A percentile compares a stretch with the other conserved stretches of the same genome.
These are phyloP conservation scores for Origma solitaria DNA, from an alignment of 2,113 vertebrate species.

Conservation along the genomic window DNA sequence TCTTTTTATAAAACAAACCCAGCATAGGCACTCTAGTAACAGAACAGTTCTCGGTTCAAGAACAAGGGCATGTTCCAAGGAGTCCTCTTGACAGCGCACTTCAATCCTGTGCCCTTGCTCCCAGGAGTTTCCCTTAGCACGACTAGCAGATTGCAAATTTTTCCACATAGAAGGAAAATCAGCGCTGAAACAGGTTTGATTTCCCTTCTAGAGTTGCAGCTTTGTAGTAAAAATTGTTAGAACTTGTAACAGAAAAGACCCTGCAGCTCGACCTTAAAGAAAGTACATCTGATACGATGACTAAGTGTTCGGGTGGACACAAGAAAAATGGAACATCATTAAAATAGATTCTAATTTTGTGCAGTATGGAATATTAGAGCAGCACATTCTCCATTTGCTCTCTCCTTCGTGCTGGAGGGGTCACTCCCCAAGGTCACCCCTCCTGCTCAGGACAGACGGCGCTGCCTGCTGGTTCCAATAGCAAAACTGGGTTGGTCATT, in stretches of 20 bases:
- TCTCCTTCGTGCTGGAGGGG: background rate
- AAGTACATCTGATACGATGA: background rate
- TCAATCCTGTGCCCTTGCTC: background rate
- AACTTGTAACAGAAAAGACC: background rate
- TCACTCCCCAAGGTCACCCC: background rate
- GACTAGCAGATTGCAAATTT: background rate
- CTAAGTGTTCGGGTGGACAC: background rate
- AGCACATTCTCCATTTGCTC: background rate
- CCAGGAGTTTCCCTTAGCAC: background rate
- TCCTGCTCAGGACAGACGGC: background rate
- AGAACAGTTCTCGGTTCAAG: background rate
- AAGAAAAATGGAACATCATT: background rate
- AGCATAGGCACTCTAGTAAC: background rate
- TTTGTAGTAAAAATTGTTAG: background rate
- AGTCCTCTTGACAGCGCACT: background rate
- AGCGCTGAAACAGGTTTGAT: background rate
- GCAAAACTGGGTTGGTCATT: background rate
- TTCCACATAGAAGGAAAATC: background rate
- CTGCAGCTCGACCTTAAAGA: background rate
- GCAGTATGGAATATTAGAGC: background rate
- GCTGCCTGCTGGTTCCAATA: background rate
- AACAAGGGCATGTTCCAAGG: background rate
- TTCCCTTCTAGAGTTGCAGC: background rate
- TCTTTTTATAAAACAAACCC: background rate
- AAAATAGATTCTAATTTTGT: background rate